Evolutionary conservation across 2,888 invertebrate genomes (phyloP), one percentile per base, ranked within the genome.

Genomic region (Calliopum simillimum): DNA sequence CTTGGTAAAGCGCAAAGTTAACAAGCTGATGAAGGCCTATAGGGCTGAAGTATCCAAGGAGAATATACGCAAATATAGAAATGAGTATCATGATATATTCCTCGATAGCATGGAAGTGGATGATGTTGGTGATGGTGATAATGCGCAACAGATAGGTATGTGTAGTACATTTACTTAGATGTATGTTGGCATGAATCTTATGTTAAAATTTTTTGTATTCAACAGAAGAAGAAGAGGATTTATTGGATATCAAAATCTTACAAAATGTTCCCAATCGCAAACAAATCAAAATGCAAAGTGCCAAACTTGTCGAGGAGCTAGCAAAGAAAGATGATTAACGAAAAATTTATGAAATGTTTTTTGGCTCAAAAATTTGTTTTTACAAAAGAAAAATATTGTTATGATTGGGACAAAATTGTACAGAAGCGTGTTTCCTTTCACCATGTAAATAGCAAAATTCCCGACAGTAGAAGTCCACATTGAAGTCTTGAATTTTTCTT

Each of bases 251-350:
- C 25, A 83, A 81, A 66, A 76, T 70, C 0, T 58, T 76, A 63
- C 80, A 79, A 61, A 76, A 76, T 74, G 79, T 83, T 8, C 83
- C 81, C 2, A 85, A 79, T 74, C 83, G 85, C 25, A 81, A 83
- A 25, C 81, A 81, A 72, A 81, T 86, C 14, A 85, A 86, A 78
- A 75, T 79, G 5, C 78, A 79, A 43, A 86, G 86, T 75, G 79
- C 78, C 44, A 84, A 84, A 74, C 74, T 83, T 23, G 78, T 86
- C 21, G 86, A 86, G 63, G 82, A 84, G 59, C 74, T 80, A n/a
- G 79, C 80, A 13, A 85, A 85, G 65, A 80, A 79, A 66, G 82
- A 84, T 2, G 84, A 84, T 64, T 82, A 76, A 62, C 5, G 33
- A 12, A 21, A 13, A 16, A 3, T 41, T 19, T 19, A 1, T 59